Percentiles rank a stretch among this genome's conserved stretches.
These are phyloP conservation scores for Subanguina moxae DNA, from an alignment of 1,140 invertebrate species.

Conservation along the genomic window DNA sequence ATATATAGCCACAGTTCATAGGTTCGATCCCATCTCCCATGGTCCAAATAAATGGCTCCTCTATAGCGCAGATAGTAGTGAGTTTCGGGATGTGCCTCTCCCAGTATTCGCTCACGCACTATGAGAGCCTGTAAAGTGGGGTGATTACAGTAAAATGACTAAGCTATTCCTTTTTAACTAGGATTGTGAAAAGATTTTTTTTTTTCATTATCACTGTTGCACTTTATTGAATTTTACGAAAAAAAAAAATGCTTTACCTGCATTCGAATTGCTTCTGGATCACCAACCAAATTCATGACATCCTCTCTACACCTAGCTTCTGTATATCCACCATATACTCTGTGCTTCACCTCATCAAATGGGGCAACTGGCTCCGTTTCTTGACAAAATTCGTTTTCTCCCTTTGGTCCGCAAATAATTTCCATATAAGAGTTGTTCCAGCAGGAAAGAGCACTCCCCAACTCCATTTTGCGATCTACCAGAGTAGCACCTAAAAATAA, in stretches of 20 bases:
- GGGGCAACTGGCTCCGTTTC: constrained; percentile 5
- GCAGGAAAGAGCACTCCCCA: constrained; percentile 25
- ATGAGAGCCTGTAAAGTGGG: constrained; percentile 37
- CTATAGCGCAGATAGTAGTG: constrained; percentile 47
- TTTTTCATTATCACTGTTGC: too few species aligned
- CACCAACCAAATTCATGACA: constrained; percentile 24
- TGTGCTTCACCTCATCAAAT: constrained; percentile 18
- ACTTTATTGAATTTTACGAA: too few species aligned
- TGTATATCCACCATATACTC: constrained; percentile 32
- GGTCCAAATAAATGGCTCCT: constrained; percentile 48
- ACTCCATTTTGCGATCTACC: constrained; percentile 45
- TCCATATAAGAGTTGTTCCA: constrained; percentile 30
- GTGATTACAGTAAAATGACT: constrained; percentile 12
- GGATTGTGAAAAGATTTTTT: too few species aligned
- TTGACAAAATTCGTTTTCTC: background rate
- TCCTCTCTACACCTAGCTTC: constrained; percentile 26
- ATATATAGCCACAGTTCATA: constrained; percentile 49
- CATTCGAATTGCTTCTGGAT: constrained; percentile 48
- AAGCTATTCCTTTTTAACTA: background rate
- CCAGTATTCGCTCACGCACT: constrained; percentile 50
- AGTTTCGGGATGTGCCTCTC: constrained; percentile 45
- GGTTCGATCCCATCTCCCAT: constrained; percentile 46
- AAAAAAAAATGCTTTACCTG: constrained; percentile 33
- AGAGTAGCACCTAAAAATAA: constrained; percentile 30
- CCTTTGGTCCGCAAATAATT: constrained; percentile 13